These are phyloP conservation scores for Oreotrochilus melanogaster DNA, from an alignment of 2,113 vertebrate genomes.

Conservation along the genomic window DNA sequence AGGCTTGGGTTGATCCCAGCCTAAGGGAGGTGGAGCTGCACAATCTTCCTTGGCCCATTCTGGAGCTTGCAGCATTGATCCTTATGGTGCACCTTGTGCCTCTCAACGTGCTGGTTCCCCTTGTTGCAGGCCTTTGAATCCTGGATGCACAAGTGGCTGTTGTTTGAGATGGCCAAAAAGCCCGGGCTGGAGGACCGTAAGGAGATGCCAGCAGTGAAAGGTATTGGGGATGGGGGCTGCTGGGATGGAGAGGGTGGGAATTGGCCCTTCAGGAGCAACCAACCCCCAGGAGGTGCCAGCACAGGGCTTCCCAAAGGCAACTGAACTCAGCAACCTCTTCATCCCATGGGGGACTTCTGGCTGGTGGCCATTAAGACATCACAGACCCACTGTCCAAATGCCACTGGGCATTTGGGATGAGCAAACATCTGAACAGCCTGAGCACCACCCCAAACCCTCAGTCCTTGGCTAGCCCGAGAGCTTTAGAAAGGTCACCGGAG, in stretches of 20 bases:
- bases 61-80: background rate
- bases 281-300: background rate
- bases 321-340: background rate
- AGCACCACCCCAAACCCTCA: background rate
- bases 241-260: background rate
- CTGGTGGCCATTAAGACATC: background rate
- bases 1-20: background rate
- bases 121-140: conserved; percentile 81
- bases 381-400: background rate
- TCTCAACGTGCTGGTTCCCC: accelerated
- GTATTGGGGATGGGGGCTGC: conserved; percentile 6
- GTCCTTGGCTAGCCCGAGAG: background rate
- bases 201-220: background rate
- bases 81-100: background rate
- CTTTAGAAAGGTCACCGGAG: background rate
- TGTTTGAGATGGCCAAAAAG: conserved; percentile 87
- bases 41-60: background rate
- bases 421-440: background rate
- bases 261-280: background rate
- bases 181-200: background rate
- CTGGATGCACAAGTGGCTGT: conserved; percentile 90
- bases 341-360: accelerated
- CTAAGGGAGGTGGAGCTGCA: background rate
- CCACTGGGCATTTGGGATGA: background rate
- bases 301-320: background rate